Evolutionary conservation across 2,113 vertebrate species (phyloP), one percentile per base, ranked within the genome.

Genomic region (Cathartes aura): DNA sequence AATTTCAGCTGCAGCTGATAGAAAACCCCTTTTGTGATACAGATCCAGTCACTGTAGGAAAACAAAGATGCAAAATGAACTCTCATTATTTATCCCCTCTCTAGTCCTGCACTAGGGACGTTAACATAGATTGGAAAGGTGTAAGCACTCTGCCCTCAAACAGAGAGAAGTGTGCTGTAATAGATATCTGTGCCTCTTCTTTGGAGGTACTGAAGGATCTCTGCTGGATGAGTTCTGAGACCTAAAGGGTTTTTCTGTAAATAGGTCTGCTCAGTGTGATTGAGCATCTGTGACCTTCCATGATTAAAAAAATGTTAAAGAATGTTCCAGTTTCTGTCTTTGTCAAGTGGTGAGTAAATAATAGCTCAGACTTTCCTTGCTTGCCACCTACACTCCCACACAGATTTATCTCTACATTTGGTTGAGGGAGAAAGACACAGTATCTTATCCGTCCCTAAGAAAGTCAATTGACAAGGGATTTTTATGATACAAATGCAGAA

Each of bases 401-500:
- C 4, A 83, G 43, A 90, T 56, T 94, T 96, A 71, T 89, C 42
- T 82, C 52, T 88, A 76, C 50, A 34, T 89, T 94, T 58, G 78
- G 20, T 62, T 85, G 70, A 78, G 82, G 32, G 45, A 93, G 40
- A 96, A 93, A 97, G 90, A 87, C 42, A 86, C 15, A 80, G 24
- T 72, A 79, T 85, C 84, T 95, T 93, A 91, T 78, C 58, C 95
- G 18, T 74, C 64, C 36, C 72, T 79, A 78, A 84, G 60, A 94
- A 95, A 95, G 75, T 91, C 36, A 88, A 66, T 71, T 94, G 60
- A 64, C 34, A 92, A 85, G 53, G 24, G 30, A 89, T 84, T 97
- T 96, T 93, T 93, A 59, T 93, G 22, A 79, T 56, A 89, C 16
- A 96, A 73, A 96, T 80, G 50, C 8, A 15, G 94, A 87, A 93